A percentile compares a stretch with the other conserved stretches of the same genome.
phyloP scores from a whole-genome alignment of 2,797 vertebrate species.

The Allobates femoralis region DNA sequence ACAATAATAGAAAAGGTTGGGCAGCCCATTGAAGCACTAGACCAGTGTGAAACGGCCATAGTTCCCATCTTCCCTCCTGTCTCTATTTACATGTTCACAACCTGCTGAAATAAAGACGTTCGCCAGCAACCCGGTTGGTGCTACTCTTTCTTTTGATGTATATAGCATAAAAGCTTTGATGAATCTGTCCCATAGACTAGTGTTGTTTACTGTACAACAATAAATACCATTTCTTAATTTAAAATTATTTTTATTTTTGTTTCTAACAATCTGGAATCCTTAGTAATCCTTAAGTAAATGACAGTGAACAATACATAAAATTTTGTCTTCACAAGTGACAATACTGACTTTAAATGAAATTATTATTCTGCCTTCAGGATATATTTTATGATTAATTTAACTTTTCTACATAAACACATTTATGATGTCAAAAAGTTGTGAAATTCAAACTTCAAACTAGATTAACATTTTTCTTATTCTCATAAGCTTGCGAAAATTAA shows the following conservation, averaged over 20 bases:
- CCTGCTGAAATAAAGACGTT: no score
- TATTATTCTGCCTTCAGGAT: not conserved
- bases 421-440: slow-evolving; percentile 18
- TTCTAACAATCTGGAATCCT: not conserved
- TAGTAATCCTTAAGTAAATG: not conserved
- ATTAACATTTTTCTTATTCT: slow-evolving; percentile 7
- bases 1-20: no score
- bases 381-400: slow-evolving; percentile 1
- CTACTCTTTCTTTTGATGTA: no score
- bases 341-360: not conserved
- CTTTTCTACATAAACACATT: not conserved
- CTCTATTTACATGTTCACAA: no score
- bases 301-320: slow-evolving; percentile 6
- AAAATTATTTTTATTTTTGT: not conserved
- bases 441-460: slow-evolving; percentile 1
- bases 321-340: no score
- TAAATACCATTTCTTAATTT: not conserved
- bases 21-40: no score
- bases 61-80: no score
- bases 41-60: no score
- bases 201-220: not conserved
- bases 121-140: no score
- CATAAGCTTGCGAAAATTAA: not conserved
- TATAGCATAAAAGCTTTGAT: no score
- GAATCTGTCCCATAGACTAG: not conserved